Conservation (phyloP, 1,140 invertebrate genomes). For the Xylocopa sonorina region DNA sequence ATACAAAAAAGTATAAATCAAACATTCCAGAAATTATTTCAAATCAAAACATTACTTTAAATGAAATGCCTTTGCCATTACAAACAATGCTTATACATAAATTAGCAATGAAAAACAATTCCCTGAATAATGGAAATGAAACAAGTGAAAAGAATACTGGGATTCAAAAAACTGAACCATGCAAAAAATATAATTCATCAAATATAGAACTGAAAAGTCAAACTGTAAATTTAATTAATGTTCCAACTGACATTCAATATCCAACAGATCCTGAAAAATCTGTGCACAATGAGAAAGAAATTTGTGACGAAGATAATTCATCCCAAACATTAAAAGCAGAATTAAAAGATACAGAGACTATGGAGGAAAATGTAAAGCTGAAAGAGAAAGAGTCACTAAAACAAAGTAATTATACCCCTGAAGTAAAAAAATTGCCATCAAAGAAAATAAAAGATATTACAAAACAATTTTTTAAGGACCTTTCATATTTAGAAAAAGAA, state of each 20-base stretch:
- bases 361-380: not conserved
- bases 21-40: conserved; percentile 74
- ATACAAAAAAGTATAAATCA: not conserved
- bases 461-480: conserved; percentile 55
- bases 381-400: not conserved
- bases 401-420: not conserved
- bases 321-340: not conserved
- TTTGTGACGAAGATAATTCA: not conserved
- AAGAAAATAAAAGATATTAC: conserved; percentile 51
- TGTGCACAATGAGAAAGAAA: not conserved
- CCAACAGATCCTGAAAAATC: not conserved
- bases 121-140: conserved; percentile 5
- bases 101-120: conserved; percentile 13
- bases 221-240: not conserved
- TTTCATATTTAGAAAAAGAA: conserved; percentile 36
- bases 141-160: not conserved
- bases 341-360: not conserved
- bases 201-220: not conserved
- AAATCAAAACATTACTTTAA: conserved; percentile 70
- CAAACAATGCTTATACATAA: conserved; percentile 63
- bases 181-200: not conserved
- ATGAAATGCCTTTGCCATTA: conserved; percentile 69
- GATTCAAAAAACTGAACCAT: not conserved
- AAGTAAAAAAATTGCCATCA: conserved; percentile 2
- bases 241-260: not conserved